Conservation (phyloP, 2,113 vertebrate species). For the Actinemys pallida region DNA sequence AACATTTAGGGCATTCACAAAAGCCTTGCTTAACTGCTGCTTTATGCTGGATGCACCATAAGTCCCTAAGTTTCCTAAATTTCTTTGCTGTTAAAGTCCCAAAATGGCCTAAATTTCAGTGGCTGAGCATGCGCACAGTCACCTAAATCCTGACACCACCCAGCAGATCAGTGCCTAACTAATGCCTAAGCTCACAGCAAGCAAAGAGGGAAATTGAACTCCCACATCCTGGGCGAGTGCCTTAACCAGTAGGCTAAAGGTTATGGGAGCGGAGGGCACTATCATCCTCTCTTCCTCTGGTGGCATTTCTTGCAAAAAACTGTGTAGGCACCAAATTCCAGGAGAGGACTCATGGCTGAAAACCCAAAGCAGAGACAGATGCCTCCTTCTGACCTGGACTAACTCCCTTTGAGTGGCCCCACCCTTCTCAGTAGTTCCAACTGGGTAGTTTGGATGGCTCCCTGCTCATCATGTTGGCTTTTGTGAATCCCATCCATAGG, state of each 20-base stretch:
- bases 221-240: not conserved
- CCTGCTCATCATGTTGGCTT: not conserved
- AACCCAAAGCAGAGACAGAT: not conserved
- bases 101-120: not conserved
- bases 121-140: not conserved
- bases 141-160: not conserved
- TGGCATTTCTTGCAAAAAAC: not conserved
- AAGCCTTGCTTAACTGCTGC: not conserved
- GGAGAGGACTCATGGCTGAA: not conserved
- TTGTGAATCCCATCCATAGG: not conserved
- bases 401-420: not conserved
- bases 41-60: not conserved
- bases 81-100: not conserved
- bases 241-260: not conserved
- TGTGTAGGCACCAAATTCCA: not conserved
- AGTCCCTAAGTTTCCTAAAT: not conserved
- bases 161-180: not conserved
- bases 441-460: not conserved
- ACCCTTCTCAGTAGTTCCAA: not conserved
- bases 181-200: not conserved
- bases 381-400: not conserved
- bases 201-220: not conserved
- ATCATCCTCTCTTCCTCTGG: not conserved
- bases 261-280: not conserved
- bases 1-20: not conserved